phyloP scores from a whole-genome alignment of 2,113 vertebrate species.

The Seriola dumerili region DNA sequence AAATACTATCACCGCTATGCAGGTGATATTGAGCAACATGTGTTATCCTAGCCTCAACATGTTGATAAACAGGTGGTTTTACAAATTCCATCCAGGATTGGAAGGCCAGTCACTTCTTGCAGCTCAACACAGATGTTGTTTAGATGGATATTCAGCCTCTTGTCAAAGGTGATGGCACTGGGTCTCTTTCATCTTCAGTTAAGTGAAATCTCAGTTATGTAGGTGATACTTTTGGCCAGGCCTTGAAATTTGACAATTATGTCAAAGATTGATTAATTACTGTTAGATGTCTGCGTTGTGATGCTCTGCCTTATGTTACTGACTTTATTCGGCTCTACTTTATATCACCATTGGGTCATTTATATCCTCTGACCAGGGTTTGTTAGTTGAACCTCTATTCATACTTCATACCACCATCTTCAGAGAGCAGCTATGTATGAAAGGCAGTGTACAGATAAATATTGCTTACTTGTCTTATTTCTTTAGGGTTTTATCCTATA shows the following conservation, averaged over 20 bases:
- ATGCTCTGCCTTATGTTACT: background rate
- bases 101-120: background rate
- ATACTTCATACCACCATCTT: background rate
- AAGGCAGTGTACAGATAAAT: background rate
- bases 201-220: slow-evolving; percentile 3
- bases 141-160: background rate
- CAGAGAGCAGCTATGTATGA: background rate
- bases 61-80: background rate
- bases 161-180: slow-evolving; percentile 7
- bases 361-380: background rate
- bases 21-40: background rate
- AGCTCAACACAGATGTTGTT: background rate
- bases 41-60: background rate
- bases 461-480: background rate
- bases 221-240: slow-evolving; percentile 1
- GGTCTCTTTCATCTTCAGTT: slow-evolving; percentile 6
- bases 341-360: background rate
- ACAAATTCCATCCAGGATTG: background rate
- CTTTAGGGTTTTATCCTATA: background rate
- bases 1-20: background rate
- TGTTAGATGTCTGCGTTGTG: background rate
- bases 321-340: background rate
- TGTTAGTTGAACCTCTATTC: background rate
- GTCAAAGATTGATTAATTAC: background rate
- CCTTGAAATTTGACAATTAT: background rate